phyloP scores from a whole-genome alignment of 1,140 invertebrate species.

The Polyergus mexicanus region DNA sequence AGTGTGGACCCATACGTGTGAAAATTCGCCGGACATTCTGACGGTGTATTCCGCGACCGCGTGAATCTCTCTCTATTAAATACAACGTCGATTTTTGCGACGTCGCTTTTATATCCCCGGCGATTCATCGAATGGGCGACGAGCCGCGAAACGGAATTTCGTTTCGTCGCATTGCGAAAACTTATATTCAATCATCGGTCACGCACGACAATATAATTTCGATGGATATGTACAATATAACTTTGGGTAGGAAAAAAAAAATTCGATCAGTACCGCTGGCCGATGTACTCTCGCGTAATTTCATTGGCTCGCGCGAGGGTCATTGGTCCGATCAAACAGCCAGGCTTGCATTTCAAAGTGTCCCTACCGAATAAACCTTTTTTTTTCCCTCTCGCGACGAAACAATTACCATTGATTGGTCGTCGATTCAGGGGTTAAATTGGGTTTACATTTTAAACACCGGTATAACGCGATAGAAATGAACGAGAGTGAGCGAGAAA shows the following conservation, averaged over 20 bases:
- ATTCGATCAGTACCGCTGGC: slow-evolving; percentile 47
- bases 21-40: slow-evolving; percentile 8
- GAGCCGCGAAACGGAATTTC: neutral
- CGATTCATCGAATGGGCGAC: neutral
- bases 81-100: neutral
- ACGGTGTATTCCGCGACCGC: slow-evolving; percentile 29
- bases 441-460: slow-evolving; percentile 74
- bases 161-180: slow-evolving; percentile 10
- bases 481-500: slow-evolving; percentile 40
- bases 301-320: slow-evolving; percentile 40
- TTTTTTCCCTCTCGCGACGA: slow-evolving; percentile 18
- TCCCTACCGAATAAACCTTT: slow-evolving; percentile 42
- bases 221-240: slow-evolving; percentile 8
- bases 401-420: slow-evolving; percentile 70
- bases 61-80: slow-evolving; percentile 52
- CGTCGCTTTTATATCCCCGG: neutral
- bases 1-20: slow-evolving; percentile 58
- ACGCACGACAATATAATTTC: slow-evolving; percentile 39
- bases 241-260: slow-evolving; percentile 30
- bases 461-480: slow-evolving; percentile 47
- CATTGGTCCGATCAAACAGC: slow-evolving; percentile 66
- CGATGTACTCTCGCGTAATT: slow-evolving; percentile 57
- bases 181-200: slow-evolving; percentile 34
- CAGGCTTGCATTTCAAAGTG: slow-evolving; percentile 56
- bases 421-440: slow-evolving; percentile 67